Conservation (phyloP, 2,888 invertebrate genomes). For the Saturnia pavonia region DNA sequence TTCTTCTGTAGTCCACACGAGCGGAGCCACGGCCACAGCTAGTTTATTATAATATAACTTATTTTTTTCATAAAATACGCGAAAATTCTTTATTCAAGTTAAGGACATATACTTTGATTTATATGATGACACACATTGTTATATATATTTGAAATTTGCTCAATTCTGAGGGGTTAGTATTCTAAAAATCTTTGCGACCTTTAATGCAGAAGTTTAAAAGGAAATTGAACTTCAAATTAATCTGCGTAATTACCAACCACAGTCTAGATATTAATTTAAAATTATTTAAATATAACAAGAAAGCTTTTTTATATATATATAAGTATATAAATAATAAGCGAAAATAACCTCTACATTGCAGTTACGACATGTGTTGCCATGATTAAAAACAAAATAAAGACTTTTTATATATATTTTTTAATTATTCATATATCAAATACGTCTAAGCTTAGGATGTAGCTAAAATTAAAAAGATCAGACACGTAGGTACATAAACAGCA, state of each 20-base stretch:
- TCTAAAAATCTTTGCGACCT: neutral
- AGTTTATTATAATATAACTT: too few relatives aligned
- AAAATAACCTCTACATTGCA: neutral
- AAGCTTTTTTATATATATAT: neutral
- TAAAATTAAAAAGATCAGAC: conserved; percentile 8
- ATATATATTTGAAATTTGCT: too few relatives aligned
- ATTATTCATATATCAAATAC: conserved; percentile 18
- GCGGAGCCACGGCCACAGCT: too few relatives aligned
- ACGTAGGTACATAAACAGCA: conserved; percentile 12
- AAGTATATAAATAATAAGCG: neutral
- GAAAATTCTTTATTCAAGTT: too few relatives aligned
- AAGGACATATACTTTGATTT: too few relatives aligned
- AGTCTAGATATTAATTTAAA: neutral
- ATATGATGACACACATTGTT: too few relatives aligned
- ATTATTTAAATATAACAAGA: neutral
- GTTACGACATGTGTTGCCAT: conserved; percentile 23
- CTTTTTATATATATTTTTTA: neutral
- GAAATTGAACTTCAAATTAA: neutral
- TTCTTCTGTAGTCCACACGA: too few relatives aligned
- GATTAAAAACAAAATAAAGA: too few relatives aligned
- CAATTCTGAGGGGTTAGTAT: neutral
- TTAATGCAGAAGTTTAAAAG: neutral
- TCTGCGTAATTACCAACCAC: neutral
- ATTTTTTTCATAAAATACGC: too few relatives aligned
- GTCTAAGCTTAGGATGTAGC: conserved; percentile 8